Conservation (phyloP, 2,888 invertebrate genomes). For the Cerastis leucographa region DNA sequence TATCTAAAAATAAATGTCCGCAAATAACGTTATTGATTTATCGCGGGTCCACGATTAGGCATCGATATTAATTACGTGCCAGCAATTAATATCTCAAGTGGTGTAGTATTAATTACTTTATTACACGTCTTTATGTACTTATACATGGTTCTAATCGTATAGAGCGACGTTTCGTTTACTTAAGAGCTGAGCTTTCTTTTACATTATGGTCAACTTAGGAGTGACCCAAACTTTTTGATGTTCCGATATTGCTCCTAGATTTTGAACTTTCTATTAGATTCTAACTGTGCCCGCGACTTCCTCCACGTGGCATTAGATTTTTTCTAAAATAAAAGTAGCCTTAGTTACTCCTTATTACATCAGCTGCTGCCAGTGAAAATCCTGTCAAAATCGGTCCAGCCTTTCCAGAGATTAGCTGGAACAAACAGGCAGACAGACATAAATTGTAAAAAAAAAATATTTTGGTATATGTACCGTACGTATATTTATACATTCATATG, state of each 20-base stretch:
- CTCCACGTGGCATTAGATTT: too few species aligned
- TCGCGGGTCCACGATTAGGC: constrained; percentile 32
- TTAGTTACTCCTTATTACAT: too few species aligned
- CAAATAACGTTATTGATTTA: constrained; percentile 53
- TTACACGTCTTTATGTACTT: constrained; percentile 13
- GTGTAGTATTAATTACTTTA: constrained; percentile 23
- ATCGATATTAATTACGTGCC: constrained; percentile 39
- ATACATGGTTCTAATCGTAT: constrained; percentile 11
- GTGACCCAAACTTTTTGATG: neutral
- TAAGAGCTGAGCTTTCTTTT: neutral
- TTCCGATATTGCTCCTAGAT: neutral
- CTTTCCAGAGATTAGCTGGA: too few species aligned
- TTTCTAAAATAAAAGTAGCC: too few species aligned
- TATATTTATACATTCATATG: too few species aligned
- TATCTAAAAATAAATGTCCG: constrained; percentile 46
- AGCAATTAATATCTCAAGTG: constrained; percentile 27
- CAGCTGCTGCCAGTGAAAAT: too few species aligned
- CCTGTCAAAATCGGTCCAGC: too few species aligned
- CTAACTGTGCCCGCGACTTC: too few species aligned
- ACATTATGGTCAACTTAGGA: neutral
- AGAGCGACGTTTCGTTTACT: neutral
- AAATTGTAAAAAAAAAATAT: too few species aligned
- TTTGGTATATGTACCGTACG: too few species aligned
- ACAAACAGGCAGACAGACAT: too few species aligned
- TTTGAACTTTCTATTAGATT: too few species aligned